phyloP scores from a whole-genome alignment of 2,888 invertebrate genomes.

The Anarsia innoxiella region DNA sequence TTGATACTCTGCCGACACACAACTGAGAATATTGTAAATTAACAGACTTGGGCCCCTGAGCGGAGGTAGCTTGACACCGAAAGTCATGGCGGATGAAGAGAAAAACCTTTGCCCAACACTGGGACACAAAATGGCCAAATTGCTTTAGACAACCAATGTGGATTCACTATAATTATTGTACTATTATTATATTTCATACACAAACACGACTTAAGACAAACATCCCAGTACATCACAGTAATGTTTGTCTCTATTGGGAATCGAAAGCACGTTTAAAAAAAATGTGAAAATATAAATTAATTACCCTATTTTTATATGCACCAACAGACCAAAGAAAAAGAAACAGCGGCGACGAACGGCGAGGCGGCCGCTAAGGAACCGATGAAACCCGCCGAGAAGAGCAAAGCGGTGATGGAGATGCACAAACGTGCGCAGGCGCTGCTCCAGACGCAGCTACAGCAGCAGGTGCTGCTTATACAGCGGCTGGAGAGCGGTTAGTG shows the following conservation, averaged over 20 bases:
- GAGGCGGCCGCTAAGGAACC: constrained; percentile 27
- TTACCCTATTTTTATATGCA: background rate
- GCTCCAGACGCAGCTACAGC: constrained; percentile 90
- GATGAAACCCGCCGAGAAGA: constrained; percentile 32
- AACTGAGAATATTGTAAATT: no score
- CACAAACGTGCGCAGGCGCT: constrained; percentile 90
- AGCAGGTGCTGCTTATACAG: constrained; percentile 88
- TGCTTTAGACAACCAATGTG: no score
- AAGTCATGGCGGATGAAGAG: no score
- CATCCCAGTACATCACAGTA: no score
- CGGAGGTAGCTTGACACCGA: no score
- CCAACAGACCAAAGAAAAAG: background rate
- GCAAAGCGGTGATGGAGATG: constrained; percentile 85
- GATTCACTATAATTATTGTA: no score
- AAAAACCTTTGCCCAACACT: no score
- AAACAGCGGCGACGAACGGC: background rate
- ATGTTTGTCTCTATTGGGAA: no score
- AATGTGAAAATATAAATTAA: background rate
- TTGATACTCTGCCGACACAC: no score
- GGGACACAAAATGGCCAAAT: no score
- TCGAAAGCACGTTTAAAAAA: background rate
- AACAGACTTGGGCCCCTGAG: no score
- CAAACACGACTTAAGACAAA: no score
- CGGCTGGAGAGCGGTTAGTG: constrained; percentile 82
- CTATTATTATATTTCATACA: background rate